Conservation (phyloP, 2,797 vertebrate genomes). For the Ctenopoma kingsleyae region DNA sequence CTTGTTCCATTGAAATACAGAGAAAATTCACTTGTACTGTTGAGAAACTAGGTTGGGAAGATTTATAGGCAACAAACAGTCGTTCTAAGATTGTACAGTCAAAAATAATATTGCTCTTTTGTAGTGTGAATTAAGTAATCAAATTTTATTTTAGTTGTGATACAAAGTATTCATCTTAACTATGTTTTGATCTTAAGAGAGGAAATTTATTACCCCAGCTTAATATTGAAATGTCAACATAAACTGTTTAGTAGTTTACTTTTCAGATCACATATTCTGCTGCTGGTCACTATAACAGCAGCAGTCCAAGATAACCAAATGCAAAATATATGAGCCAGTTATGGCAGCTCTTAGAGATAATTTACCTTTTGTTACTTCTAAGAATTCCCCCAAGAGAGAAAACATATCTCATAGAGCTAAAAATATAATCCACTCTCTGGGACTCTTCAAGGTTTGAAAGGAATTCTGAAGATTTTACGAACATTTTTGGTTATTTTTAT, state of each 20-base stretch:
- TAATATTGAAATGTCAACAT: neutral
- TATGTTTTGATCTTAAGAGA: neutral
- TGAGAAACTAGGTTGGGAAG: neutral
- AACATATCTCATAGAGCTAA: constrained; percentile 49
- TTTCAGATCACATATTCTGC: constrained; percentile 16
- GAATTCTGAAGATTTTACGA: constrained; percentile 43
- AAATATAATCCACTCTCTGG: constrained; percentile 53
- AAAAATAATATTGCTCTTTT: neutral
- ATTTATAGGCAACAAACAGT: neutral
- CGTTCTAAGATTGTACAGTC: neutral
- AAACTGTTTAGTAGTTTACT: neutral
- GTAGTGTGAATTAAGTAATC: neutral
- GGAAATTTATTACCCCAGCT: neutral
- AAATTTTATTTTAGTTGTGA: neutral
- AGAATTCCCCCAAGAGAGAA: constrained; percentile 40
- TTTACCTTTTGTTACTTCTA: constrained; percentile 38
- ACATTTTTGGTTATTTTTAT: constrained; percentile 49
- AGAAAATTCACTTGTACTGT: neutral
- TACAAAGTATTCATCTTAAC: neutral
- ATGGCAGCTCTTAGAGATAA: neutral
- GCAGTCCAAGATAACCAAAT: constrained; percentile 16
- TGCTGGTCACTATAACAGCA: constrained; percentile 9
- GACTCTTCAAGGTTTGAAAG: constrained; percentile 49
- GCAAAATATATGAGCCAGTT: constrained; percentile 21
- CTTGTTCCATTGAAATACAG: neutral